Evolutionary conservation across 1,140 invertebrate species (phyloP), one percentile per base, ranked within the genome.

Genomic region (Wiebesia pumilae): DNA sequence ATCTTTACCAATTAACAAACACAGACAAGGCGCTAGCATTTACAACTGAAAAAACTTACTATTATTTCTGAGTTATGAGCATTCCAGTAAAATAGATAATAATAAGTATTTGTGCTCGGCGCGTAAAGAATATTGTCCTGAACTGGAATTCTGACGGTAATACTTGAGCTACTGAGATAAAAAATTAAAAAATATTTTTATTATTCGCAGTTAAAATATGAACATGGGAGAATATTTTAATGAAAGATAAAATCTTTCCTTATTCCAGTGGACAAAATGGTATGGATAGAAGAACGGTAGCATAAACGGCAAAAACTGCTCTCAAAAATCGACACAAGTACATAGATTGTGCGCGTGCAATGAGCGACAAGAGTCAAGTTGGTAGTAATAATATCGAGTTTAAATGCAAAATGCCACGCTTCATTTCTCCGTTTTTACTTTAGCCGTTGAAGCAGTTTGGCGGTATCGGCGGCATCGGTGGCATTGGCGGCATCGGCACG

Each of bases 381-480:
- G 19, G 67, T 6, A 69, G 38, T 7, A 27, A 30, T 30, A 14
- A 14, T 14, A 73, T 1, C 33, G 38, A n/a, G 10, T 14, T 16
- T 7, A 77, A 43, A 43, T 40, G 0, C 30, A 3, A 77, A 54
- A 51, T n/a, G 77, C 77, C 38, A 47, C 77, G 47, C 62, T 67
- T 69, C 80, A 30, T 69, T 81, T 69, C 38, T 65, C 35, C 80
- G 21, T 81, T 81, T 67, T 81, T 35, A 30, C 78, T 71, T 82
- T 51, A 35, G 67, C 40, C 65, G 47, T 82, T 51, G 65, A 82
- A 33, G 21, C 71, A 14, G 9, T 33, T 19, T 38, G n/a, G 33
- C 58, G 30, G 40, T 54, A 30, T 21, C 27, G 16, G 80, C 58
- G 0, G 54, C 51, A 4, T 10, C 0, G 33, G 58, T 35, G 89